phyloP scores from a whole-genome alignment of 2,888 invertebrate genomes.

The Ennomos fuscantarius region DNA sequence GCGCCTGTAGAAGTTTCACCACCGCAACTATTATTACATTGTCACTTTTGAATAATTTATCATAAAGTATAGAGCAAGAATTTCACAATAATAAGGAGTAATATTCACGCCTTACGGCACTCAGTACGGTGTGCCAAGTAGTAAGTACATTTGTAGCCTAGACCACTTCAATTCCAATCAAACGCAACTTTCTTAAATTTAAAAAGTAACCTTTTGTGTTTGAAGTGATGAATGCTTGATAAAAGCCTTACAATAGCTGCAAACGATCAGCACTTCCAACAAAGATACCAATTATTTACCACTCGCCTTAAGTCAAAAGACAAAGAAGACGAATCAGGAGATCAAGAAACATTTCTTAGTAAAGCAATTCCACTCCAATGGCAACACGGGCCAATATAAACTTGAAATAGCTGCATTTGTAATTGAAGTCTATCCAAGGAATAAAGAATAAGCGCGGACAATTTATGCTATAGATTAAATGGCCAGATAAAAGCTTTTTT shows the following conservation, averaged over 20 bases:
- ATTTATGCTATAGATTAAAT: neutral
- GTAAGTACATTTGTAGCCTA: no score
- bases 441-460: neutral
- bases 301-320: constrained; percentile 4
- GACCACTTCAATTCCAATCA: no score
- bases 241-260: constrained; percentile 1
- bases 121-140: no score
- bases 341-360: constrained; percentile 3
- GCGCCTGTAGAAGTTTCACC: no score
- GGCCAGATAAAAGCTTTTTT: neutral
- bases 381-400: constrained; percentile 15
- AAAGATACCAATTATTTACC: constrained; percentile 12
- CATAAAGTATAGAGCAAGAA: no score
- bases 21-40: no score
- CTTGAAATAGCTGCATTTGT: constrained; percentile 18
- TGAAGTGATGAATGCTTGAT: no score
- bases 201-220: no score
- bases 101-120: no score
- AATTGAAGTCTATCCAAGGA: constrained; percentile 2
- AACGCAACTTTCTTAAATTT: no score
- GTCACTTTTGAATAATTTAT: no score
- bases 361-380: constrained; percentile 16
- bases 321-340: constrained; percentile 15
- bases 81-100: no score
- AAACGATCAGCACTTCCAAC: constrained; percentile 16